Base-by-base conservation (phyloP, 1,140 invertebrate species). In the Helicoverpa zea region DNA sequence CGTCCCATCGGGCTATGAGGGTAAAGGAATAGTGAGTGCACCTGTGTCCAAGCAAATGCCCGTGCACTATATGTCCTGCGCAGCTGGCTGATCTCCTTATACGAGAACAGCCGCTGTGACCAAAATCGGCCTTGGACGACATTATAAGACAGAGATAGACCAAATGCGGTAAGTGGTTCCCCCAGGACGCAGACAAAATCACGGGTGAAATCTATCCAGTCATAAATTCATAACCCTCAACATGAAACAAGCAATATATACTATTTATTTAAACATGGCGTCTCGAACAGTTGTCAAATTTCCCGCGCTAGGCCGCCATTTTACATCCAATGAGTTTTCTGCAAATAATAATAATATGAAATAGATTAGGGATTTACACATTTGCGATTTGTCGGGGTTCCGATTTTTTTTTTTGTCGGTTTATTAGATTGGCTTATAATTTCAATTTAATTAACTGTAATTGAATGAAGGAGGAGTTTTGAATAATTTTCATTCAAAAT, bases 271-370 rank as follows among this genome's bases (percentile, higher is more conserved):
- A 51, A 64, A 72, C 23, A 72, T 72, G 68, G 68, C 68, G 13
- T 72, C 64, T 70, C 47, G 59, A 80, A 82, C 84, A 87, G 82
- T 76, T 87, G 86, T 87, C 86, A 84, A 68, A 66, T 81, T 87
- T 87, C 86, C 84, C 86, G 86, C 84, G 29, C 58, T 12, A 58
- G 43, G 14, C 52, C 2, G 52, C 54, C 59, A 63, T 76, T 63
- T 76, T 29, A 3, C 7, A 61, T 4, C 12, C 56, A 23, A 2
- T 51, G 74, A 30, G 58, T 52, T 51, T 76, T 63, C 47, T 63
- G 29, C 29, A 74, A 74, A 56, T 43, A 74, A 51, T 59, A 58
- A 30, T 29, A 54, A 23, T 18, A 74, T 2, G 18, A 30, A 70
- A 49, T 51, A n/a, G 35, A n/a, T 43, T 64, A 12, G 18, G 66